Evolutionary conservation across 2,888 invertebrate species (phyloP).

Genomic region (Entomobrya proxima): DNA sequence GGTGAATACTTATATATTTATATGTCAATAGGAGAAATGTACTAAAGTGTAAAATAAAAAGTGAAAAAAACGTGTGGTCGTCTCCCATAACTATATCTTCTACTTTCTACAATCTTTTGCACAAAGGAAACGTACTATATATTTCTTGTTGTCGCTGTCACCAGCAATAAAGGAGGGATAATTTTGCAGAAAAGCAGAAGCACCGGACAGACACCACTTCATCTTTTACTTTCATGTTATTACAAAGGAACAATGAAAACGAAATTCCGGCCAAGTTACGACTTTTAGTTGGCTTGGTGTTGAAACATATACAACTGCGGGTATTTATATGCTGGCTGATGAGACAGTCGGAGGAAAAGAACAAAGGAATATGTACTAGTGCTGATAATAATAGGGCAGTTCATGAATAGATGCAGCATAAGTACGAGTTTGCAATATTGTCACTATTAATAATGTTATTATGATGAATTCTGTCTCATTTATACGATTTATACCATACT

Average conservation of each 20-base stretch:
- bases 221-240: slow-evolving; percentile 1
- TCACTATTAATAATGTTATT: slow-evolving; percentile 11
- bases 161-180: slow-evolving; percentile 48
- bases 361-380: no score
- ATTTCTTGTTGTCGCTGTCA: slow-evolving; percentile 64
- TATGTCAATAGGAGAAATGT: not conserved
- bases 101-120: not conserved
- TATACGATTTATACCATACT: slow-evolving; percentile 25
- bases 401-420: not conserved
- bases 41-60: slow-evolving; percentile 31
- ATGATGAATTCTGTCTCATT: slow-evolving; percentile 37
- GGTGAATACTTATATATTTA: no score
- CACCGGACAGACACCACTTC: not conserved
- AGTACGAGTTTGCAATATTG: slow-evolving; percentile 13
- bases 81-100: slow-evolving; percentile 30
- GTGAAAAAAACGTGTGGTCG: not conserved
- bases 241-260: not conserved
- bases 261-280: slow-evolving; percentile 1
- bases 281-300: not conserved
- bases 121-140: slow-evolving; percentile 30
- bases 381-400: no score
- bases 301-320: no score
- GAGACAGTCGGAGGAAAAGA: no score
- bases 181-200: not conserved
- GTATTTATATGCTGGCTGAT: no score